Percentiles rank a stretch among this genome's conserved stretches.
Conservation (phyloP, 2,888 invertebrate genomes). For the Anorthoa munda region DNA sequence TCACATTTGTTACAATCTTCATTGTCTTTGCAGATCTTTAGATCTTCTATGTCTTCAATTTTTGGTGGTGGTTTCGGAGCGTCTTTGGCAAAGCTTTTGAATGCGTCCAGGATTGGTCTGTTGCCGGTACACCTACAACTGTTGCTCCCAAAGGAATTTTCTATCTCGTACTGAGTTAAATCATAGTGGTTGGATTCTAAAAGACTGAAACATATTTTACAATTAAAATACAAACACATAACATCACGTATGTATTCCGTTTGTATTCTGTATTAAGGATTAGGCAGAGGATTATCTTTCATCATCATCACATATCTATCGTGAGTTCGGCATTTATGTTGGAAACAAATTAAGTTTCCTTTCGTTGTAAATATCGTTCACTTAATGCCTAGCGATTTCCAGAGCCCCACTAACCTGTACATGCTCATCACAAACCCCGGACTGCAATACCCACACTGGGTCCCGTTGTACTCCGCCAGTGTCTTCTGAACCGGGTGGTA, state of each 20-base stretch:
- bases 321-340: no score
- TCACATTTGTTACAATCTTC: constrained; percentile 63
- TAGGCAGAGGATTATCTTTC: no score
- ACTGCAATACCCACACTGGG: constrained; percentile 94
- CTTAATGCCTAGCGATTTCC: neutral
- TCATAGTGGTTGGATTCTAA: constrained; percentile 73
- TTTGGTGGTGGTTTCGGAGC: constrained; percentile 72
- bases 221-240: no score
- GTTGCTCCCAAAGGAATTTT: constrained; percentile 93
- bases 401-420: constrained; percentile 83
- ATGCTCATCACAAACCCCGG: constrained; percentile 95
- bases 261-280: no score
- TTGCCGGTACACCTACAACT: constrained; percentile 94
- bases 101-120: constrained; percentile 92
- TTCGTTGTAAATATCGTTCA: no score
- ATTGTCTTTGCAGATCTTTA: constrained; percentile 71
- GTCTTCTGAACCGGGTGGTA: constrained; percentile 92
- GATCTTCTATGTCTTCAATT: constrained; percentile 79
- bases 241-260: no score
- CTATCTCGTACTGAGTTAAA: constrained; percentile 92
- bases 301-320: no score
- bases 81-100: constrained; percentile 91
- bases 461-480: constrained; percentile 92
- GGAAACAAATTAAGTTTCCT: no score
- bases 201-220: constrained; percentile 72